These are phyloP conservation scores for Drosophila neonasuta DNA, from an alignment of 2,888 invertebrate genomes.

Conservation along the genomic window DNA sequence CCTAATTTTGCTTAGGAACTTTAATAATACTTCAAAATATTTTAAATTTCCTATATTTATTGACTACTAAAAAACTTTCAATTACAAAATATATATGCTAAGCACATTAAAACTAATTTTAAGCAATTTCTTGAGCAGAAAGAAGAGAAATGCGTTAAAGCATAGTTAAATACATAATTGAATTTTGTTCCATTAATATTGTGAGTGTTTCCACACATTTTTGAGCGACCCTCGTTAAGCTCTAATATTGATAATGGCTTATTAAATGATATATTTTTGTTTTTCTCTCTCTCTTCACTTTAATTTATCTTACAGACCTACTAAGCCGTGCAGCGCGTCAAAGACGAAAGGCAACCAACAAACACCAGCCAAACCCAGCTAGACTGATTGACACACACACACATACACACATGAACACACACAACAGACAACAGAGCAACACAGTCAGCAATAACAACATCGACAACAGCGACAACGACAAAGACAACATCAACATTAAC, in stretches of 20 bases:
- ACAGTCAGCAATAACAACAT: constrained; percentile 17
- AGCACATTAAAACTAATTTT: too few species aligned
- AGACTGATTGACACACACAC: constrained; percentile 71
- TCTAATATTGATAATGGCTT: constrained; percentile 34
- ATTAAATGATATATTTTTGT: constrained; percentile 31
- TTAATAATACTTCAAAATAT: too few species aligned
- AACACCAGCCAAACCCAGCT: constrained; percentile 59
- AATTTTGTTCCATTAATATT: background rate
- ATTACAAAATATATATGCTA: too few species aligned
- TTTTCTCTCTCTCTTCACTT: constrained; percentile 6
- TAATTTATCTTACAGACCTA: constrained; percentile 57
- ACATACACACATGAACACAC: constrained; percentile 18
- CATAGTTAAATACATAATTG: background rate
- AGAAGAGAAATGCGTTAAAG: background rate
- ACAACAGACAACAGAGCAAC: constrained; percentile 13
- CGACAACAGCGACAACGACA: constrained; percentile 22
- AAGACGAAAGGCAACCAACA: constrained; percentile 46
- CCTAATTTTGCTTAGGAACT: too few species aligned
- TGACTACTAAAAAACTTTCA: too few species aligned
- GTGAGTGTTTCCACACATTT: constrained; percentile 11
- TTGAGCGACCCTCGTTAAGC: constrained; percentile 13
- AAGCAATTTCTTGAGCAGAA: background rate
- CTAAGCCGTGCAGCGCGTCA: constrained; percentile 53
- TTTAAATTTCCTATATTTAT: too few species aligned
- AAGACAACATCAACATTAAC: constrained; percentile 17